Conservation (phyloP, 2,888 invertebrate species). For the Agapostemon virescens region DNA sequence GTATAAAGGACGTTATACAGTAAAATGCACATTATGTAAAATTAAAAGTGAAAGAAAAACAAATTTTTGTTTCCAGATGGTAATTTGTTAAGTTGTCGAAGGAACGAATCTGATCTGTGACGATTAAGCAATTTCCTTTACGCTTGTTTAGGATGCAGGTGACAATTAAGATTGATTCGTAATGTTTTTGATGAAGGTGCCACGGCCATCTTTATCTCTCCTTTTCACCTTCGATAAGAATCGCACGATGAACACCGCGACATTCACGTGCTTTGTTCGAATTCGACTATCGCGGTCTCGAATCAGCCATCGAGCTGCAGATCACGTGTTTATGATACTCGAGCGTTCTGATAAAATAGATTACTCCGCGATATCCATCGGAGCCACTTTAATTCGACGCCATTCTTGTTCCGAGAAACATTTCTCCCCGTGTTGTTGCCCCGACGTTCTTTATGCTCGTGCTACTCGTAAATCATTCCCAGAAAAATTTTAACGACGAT, state of each 20-base stretch:
- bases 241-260: slow-evolving; percentile 11
- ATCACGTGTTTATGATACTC: slow-evolving; percentile 26
- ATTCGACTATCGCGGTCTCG: slow-evolving; percentile 8
- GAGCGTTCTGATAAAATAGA: slow-evolving; percentile 23
- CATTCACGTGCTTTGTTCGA: not conserved
- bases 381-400: slow-evolving; percentile 13
- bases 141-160: not conserved
- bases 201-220: slow-evolving; percentile 28
- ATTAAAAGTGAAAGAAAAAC: no score
- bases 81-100: no score
- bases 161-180: not conserved
- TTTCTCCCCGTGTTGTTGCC: not conserved
- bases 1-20: no score
- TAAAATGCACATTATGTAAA: no score
- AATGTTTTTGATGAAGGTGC: slow-evolving; percentile 45
- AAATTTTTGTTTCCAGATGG: no score
- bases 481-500: not conserved
- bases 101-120: no score
- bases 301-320: slow-evolving; percentile 8
- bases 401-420: not conserved
- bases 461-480: not conserved
- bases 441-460: not conserved
- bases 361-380: slow-evolving; percentile 14
- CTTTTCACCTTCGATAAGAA: slow-evolving; percentile 29
- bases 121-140: not conserved